Evolutionary conservation across 92 coral and sea anemone species (phyloP), one percentile per base, ranked within the genome.

Genomic region (Scolanthus callimorphus): DNA sequence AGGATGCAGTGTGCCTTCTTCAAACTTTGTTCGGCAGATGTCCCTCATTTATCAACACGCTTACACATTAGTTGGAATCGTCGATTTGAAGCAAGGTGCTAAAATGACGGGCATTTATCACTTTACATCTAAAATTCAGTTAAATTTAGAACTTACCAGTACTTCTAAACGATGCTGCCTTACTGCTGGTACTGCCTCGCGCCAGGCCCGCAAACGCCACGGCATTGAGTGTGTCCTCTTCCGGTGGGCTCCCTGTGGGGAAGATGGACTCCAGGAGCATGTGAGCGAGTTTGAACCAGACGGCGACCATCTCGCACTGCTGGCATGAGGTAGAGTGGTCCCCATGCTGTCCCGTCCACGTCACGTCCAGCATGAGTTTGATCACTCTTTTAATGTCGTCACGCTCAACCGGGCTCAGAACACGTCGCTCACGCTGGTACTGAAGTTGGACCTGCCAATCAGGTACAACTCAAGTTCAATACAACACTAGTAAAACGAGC

Each of bases 231-330:
- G 82, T 65, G 4, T 87, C 95, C 8, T 77, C 85, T 45, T 74
- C 85, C 0, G 74, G 60, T 19, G 49, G 27, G 24, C 73, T 71
- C 0, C 78, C 80, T 20, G 77, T 76, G 9, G 97, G 87, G 25
- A 88, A 92, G 13, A 92, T 90, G 4, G 80, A 61, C 50, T 88
- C 92, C 47, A 92, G 73, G 15, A 92, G 63, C 70, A 85, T 75
- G 55, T 79, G 83, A 17, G 96, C 94, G 51, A 92, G 69, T 43
- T 84, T 86, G 65, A 92, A 92, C 98, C 98, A 92, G 47, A 92
- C 88, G 1, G 84, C 81, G 21, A 82, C 71, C 98, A 84, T 80
- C 49, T 88, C 90, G 37, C 98, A 88, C 79, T 82, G 84, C 46
- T 80, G 83, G 28, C 98, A 92, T 27, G 80, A 67, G 11, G 80